Conservation (phyloP, 1,140 invertebrate genomes). For the Neoseiulus cucumeris region DNA sequence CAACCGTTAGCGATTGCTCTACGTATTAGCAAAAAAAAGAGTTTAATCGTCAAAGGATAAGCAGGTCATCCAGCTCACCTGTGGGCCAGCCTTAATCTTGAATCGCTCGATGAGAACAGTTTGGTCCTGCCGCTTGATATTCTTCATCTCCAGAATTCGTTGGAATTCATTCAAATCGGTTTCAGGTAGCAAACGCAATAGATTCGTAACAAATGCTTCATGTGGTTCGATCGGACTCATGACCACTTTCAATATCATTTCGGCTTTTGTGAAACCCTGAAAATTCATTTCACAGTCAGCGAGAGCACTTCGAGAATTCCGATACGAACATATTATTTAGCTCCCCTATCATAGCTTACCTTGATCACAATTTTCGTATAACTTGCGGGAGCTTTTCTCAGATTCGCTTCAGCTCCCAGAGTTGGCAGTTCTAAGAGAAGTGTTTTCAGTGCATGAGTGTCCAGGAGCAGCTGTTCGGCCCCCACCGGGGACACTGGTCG, state of each 20-base stretch:
- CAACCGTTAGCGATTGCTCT: background rate
- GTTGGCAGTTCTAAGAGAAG: slow-evolving; percentile 84
- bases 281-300: background rate
- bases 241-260: slow-evolving; percentile 93
- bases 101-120: background rate
- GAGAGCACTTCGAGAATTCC: background rate
- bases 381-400: slow-evolving; percentile 59
- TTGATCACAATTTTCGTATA: slow-evolving; percentile 65
- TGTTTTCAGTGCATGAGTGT: slow-evolving; percentile 93
- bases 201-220: slow-evolving; percentile 64
- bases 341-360: background rate
- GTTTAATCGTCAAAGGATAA: background rate
- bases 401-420: slow-evolving; percentile 48
- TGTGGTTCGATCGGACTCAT: slow-evolving; percentile 68
- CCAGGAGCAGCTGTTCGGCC: slow-evolving; percentile 87
- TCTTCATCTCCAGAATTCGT: slow-evolving; percentile 89
- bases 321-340: background rate
- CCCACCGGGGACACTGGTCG: slow-evolving; percentile 71
- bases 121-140: background rate
- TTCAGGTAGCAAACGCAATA: slow-evolving; percentile 69
- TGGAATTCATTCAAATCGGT: slow-evolving; percentile 74
- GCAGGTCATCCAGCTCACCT: background rate
- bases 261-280: slow-evolving; percentile 85
- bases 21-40: no score
- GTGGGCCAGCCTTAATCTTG: background rate